phyloP scores from a whole-genome alignment of 2,888 invertebrate species.

The Endotricha flammealis region DNA sequence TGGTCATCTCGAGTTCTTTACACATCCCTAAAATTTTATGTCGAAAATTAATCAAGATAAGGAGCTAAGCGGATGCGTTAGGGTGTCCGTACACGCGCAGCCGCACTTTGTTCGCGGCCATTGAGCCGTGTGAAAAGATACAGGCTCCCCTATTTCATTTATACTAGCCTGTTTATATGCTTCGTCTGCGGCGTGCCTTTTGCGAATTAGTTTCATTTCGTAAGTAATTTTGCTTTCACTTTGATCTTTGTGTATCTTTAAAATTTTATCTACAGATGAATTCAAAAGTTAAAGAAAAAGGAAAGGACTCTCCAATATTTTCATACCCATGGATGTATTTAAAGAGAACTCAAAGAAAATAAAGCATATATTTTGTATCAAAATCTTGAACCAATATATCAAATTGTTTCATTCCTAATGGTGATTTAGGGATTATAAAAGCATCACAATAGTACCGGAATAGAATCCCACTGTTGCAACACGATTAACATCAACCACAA shows the following conservation, averaged over 20 bases:
- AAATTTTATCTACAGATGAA: no score
- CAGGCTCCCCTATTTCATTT: constrained; percentile 50
- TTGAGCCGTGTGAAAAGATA: constrained; percentile 61
- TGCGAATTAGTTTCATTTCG: constrained; percentile 51
- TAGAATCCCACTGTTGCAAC: no score
- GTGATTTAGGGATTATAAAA: no score
- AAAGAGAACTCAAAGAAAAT: no score
- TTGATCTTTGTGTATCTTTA: constrained; percentile 39
- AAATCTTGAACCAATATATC: no score
- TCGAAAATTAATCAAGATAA: constrained; percentile 53
- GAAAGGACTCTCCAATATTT: no score
- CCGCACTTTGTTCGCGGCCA: constrained; percentile 54
- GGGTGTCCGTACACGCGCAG: constrained; percentile 24
- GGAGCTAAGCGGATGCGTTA: constrained; percentile 25
- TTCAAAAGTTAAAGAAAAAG: no score
- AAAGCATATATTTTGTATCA: no score
- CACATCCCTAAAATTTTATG: constrained; percentile 36
- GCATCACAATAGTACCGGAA: no score
- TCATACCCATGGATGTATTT: no score
- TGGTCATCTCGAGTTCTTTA: constrained; percentile 13
- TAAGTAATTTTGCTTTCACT: constrained; percentile 39
- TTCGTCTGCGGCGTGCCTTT: constrained; percentile 21
- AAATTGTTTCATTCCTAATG: no score
- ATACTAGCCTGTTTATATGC: constrained; percentile 36
- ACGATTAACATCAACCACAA: no score